phyloP scores from a whole-genome alignment of 2,888 invertebrate species.

The Saturnia pavonia region DNA sequence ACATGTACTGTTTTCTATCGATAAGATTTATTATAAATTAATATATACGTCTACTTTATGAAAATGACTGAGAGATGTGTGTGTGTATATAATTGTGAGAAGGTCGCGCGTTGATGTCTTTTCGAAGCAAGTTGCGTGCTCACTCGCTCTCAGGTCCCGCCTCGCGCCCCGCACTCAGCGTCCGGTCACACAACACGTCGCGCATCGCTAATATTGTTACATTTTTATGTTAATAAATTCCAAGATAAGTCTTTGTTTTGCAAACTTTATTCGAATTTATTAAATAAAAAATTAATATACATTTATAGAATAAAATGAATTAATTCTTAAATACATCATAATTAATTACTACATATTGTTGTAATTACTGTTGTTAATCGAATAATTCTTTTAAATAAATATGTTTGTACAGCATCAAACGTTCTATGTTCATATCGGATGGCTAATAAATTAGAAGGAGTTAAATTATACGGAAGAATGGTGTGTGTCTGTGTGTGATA shows the following conservation, averaged over 20 bases:
- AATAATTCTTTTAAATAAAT: too few species aligned
- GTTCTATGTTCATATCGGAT: too few species aligned
- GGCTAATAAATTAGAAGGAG: too few species aligned
- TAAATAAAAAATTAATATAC: neutral
- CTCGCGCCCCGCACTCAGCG: too few species aligned
- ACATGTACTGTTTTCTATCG: neutral
- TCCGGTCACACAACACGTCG: neutral
- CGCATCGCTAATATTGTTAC: neutral
- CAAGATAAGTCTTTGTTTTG: neutral
- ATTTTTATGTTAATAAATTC: constrained; percentile 2
- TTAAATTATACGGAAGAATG: too few species aligned
- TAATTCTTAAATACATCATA: neutral
- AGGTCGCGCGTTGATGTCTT: constrained; percentile 41
- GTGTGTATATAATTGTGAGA: constrained; percentile 14
- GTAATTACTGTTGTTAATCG: too few species aligned
- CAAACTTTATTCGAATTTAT: neutral
- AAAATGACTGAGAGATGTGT: neutral
- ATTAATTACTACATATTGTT: neutral
- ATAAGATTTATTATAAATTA: constrained; percentile 5
- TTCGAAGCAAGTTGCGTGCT: constrained; percentile 23
- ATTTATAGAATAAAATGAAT: too few species aligned
- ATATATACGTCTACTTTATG: neutral
- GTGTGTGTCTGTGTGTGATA: too few species aligned
- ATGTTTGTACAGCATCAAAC: too few species aligned
- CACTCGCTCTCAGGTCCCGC: neutral